These are phyloP conservation scores for Dusona sp. DNA, from an alignment of 2,888 invertebrate species.

Conservation along the genomic window DNA sequence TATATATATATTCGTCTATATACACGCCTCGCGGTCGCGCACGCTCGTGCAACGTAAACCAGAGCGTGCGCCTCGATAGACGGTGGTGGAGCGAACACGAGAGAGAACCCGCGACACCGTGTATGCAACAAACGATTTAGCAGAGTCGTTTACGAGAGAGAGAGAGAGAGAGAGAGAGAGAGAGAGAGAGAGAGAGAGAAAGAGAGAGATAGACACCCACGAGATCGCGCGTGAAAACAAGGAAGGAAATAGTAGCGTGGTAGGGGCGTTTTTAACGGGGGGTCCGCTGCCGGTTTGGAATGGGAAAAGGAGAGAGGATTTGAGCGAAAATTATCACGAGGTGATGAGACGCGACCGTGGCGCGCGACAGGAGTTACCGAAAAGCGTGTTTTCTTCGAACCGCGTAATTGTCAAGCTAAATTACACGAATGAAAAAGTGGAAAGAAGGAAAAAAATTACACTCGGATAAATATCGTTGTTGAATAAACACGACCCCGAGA, in stretches of 20 bases:
- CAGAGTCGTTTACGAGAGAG: neutral
- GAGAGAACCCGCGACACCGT: conserved; percentile 15
- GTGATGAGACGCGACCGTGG: conserved; percentile 19
- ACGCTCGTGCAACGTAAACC: conserved; percentile 59
- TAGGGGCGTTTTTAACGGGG: conserved; percentile 36
- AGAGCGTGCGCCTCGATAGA: conserved; percentile 44
- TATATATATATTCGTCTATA: conserved; percentile 17
- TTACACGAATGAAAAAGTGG: neutral
- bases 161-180: no score
- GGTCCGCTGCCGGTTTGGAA: conserved; percentile 3
- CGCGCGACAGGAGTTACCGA: conserved; percentile 12
- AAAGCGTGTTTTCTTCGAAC: conserved; percentile 2
- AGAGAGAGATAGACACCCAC: neutral
- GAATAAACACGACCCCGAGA: conserved; percentile 10
- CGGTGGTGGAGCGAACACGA: neutral
- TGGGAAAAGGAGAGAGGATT: conserved; percentile 6
- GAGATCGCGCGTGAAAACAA: conserved; percentile 35
- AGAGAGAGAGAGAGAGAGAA: no score
- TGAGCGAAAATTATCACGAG: conserved; percentile 15
- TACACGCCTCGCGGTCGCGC: conserved; percentile 41
- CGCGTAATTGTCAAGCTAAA: neutral
- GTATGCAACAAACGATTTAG: conserved; percentile 11
- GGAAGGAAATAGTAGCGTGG: conserved; percentile 25
- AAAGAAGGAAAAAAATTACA: neutral
- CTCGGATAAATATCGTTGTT: neutral